Evolutionary conservation across 2,797 vertebrate genomes (phyloP).

Genomic region (Masticophis lateralis): DNA sequence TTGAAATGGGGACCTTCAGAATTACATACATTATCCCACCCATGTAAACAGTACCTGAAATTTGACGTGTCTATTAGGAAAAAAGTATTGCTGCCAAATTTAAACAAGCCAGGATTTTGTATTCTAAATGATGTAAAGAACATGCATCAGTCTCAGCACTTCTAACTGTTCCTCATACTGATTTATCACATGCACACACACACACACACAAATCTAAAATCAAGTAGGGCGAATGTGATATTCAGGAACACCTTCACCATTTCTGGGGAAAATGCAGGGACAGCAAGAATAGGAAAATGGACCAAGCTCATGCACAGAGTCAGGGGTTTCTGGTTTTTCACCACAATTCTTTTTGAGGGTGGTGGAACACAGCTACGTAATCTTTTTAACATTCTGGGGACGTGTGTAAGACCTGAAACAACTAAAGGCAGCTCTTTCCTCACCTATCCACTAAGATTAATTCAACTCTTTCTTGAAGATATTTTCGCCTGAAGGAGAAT

Average conservation of each 20-base stretch:
- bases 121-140: background rate
- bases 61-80: background rate
- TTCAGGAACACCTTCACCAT: background rate
- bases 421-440: background rate
- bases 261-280: background rate
- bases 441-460: background rate
- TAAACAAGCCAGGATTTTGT: background rate
- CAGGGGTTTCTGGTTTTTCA: background rate
- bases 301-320: background rate
- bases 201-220: background rate
- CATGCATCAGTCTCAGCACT: no score
- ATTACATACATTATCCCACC: background rate
- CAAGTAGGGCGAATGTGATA: background rate
- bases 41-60: background rate
- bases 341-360: background rate
- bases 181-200: background rate
- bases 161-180: no score
- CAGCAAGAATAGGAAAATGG: background rate
- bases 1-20: background rate
- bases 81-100: background rate
- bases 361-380: background rate
- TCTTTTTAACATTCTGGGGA: background rate
- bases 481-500: background rate
- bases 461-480: background rate
- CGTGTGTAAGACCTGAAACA: background rate